phyloP scores from a whole-genome alignment of 2,113 vertebrate genomes.

The Lagopus leucura region DNA sequence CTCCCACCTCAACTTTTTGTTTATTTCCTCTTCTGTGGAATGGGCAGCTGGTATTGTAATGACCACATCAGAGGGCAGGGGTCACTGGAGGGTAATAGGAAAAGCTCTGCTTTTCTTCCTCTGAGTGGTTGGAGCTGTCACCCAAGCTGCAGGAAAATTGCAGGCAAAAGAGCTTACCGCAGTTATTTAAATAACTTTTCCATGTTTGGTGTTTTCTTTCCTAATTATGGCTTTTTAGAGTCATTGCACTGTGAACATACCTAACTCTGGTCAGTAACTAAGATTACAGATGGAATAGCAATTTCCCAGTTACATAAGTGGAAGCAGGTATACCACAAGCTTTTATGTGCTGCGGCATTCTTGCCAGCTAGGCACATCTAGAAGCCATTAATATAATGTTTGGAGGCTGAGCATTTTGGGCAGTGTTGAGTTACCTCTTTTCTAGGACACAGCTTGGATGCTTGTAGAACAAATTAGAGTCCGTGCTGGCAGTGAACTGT shows the following conservation, averaged over 20 bases:
- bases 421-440: background rate
- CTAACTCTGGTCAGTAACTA: background rate
- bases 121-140: background rate
- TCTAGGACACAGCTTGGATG: slow-evolving; percentile 11
- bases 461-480: background rate
- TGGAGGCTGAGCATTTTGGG: background rate
- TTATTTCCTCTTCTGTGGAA: slow-evolving; percentile 24
- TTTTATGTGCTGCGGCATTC: background rate
- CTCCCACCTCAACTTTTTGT: background rate
- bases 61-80: slow-evolving; percentile 28
- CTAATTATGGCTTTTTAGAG: slow-evolving; percentile 34
- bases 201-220: background rate
- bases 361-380: background rate
- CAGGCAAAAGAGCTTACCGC: background rate
- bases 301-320: background rate
- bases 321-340: background rate
- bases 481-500: background rate
- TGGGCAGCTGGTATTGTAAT: slow-evolving; percentile 30
- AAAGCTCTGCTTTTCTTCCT: slow-evolving; percentile 7
- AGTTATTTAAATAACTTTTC: slow-evolving; percentile 11
- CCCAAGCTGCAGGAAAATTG: background rate
- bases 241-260: background rate
- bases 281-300: slow-evolving; percentile 2
- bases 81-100: slow-evolving; percentile 38
- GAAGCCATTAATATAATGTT: background rate